These are phyloP conservation scores for Gavialis gangeticus DNA, from an alignment of 2,113 vertebrate genomes.

Conservation along the genomic window DNA sequence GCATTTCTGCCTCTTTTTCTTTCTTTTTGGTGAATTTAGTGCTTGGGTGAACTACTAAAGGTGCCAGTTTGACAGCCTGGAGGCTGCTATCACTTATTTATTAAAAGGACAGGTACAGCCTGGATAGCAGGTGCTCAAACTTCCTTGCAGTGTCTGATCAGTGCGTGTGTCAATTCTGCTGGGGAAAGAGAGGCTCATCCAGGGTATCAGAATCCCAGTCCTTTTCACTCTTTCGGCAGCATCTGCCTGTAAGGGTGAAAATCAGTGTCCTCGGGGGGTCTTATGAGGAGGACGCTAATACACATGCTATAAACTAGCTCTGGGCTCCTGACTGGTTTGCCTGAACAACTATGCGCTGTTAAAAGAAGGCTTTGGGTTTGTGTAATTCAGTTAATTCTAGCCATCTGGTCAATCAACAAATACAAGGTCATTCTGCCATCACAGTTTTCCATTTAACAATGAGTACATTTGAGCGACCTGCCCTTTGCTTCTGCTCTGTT, in stretches of 20 bases:
- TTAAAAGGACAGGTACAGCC: background rate
- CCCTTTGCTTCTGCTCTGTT: accelerated
- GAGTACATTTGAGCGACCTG: background rate
- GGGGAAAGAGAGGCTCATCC: background rate
- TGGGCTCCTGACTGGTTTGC: conserved; percentile 24
- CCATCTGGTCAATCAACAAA: conserved; percentile 65
- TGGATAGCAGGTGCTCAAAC: conserved; percentile 48
- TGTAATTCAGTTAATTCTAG: conserved; percentile 42
- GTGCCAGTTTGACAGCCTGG: conserved; percentile 53
- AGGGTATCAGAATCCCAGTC: background rate
- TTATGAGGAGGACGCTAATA: background rate
- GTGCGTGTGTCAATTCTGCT: background rate
- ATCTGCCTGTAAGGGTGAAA: background rate
- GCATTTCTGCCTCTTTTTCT: conserved; percentile 3
- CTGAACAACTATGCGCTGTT: conserved; percentile 40
- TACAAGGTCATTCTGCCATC: conserved; percentile 45
- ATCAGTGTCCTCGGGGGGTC: background rate
- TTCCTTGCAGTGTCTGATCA: background rate
- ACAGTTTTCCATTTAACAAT: background rate
- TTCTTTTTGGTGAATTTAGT: conserved; percentile 47
- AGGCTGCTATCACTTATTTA: conserved; percentile 30
- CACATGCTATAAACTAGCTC: background rate
- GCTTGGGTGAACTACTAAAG: background rate
- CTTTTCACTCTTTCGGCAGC: conserved; percentile 12
- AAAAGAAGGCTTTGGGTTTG: conserved; percentile 39